Conservation (phyloP, 2,797 vertebrate genomes). For the Chloroceryle amazona region DNA sequence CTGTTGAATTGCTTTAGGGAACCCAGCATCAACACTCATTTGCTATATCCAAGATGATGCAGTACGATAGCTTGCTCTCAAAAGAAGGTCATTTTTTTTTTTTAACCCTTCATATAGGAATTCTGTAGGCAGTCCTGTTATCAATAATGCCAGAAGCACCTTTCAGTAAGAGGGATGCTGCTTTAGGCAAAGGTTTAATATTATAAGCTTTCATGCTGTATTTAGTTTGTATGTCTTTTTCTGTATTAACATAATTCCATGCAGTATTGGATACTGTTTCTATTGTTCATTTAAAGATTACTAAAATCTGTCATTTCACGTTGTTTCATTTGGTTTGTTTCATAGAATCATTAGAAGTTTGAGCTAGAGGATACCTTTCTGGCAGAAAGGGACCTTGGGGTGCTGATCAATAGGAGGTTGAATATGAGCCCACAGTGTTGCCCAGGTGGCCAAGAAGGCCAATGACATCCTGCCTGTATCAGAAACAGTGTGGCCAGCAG, state of each 20-base stretch:
- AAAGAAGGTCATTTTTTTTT: conserved; percentile 18
- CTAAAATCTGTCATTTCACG: neutral
- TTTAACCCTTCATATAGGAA: neutral
- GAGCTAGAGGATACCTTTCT: neutral
- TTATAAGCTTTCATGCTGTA: neutral
- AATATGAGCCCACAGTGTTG: too few species aligned
- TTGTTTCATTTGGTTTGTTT: neutral
- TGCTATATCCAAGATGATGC: conserved; percentile 11
- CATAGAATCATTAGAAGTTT: neutral
- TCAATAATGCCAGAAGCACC: neutral
- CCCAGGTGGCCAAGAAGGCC: too few species aligned
- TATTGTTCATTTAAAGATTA: conserved; percentile 22
- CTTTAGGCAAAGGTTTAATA: neutral
- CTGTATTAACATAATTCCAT: neutral
- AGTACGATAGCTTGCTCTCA: neutral
- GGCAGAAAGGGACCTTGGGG: too few species aligned
- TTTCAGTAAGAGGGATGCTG: neutral
- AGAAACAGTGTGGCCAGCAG: too few species aligned
- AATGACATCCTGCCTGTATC: too few species aligned
- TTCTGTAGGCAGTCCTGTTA: neutral
- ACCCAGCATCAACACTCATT: conserved; percentile 12
- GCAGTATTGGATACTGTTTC: neutral
- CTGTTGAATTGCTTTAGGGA: conserved; percentile 53
- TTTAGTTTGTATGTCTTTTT: neutral
- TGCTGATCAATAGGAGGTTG: too few species aligned